Conservation (phyloP, 2,113 vertebrate species). For the Lepisosteus osseus region DNA sequence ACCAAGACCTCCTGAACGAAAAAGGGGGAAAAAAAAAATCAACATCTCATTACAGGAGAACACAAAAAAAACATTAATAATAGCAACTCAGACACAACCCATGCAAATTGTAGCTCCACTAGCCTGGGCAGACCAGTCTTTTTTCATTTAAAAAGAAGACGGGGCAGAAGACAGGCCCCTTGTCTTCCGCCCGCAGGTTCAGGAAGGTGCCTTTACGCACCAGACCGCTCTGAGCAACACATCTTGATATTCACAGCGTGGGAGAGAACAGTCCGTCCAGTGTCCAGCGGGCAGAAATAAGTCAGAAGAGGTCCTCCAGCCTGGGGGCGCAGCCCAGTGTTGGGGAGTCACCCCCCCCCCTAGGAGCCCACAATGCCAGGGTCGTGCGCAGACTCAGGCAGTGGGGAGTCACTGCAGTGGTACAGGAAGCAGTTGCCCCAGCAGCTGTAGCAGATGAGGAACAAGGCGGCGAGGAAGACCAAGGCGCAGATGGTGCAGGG, state of each 20-base stretch:
- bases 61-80: constrained; percentile 7
- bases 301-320: constrained; percentile 12
- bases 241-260: constrained; percentile 39
- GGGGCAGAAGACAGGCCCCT: background rate
- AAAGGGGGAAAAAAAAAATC: too few species aligned
- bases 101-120: constrained; percentile 36
- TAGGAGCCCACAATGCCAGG: constrained; percentile 93
- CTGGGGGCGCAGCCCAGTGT: background rate
- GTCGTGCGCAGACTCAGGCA: constrained; percentile 86
- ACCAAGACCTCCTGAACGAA: too few species aligned
- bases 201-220: background rate
- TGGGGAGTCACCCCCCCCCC: background rate
- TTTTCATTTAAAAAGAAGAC: constrained; percentile 4
- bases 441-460: constrained; percentile 98
- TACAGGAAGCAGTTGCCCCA: constrained; percentile 99
- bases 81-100: constrained; percentile 36
- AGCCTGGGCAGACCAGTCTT: background rate
- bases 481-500: constrained; percentile 99
- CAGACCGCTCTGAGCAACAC: constrained; percentile 35
- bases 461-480: constrained; percentile 94
- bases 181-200: too few species aligned
- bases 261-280: constrained; percentile 49
- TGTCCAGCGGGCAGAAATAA: constrained; percentile 19
- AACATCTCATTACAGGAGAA: too few species aligned
- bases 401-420: constrained; percentile 87